Base-by-base conservation (phyloP, 2,797 vertebrate genomes). In the Erethizon dorsatum region DNA sequence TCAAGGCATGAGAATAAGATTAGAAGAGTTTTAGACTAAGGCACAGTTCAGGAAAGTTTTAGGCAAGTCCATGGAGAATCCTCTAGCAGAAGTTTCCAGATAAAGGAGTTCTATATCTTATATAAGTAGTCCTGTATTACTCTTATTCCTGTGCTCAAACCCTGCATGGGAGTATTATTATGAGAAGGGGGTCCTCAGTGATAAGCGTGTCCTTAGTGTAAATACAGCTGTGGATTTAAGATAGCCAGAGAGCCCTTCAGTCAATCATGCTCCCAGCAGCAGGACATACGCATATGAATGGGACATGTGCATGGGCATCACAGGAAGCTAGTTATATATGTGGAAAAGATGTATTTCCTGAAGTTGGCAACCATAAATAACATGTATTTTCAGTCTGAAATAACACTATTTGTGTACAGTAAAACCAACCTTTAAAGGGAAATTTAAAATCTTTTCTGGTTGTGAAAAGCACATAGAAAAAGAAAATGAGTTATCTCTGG, bases 361-460 rank as follows among this genome's bases (percentile, higher is more conserved):
- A 77, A 31, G 77, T 59, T 57, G 54, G 13, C 11, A 54, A 63
- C 50, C 18, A 75, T 31, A 83, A 92, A 80, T 79, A 83, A 77
- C 28, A 50, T 11, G 37, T 28, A 1, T 57, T 31, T 93, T 28
- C 20, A 65, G 12, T 41, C 28, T 79, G 56, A 95, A 87, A 45
- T 92, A 80, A 65, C 13, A 63, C 2, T 47, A 54, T 33, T 18
- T 67, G 5, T n/a, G 56, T 61, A 7, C 67, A 6, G 17, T 63
- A 57, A 83, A 87, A 89, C 50, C 26, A 90, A 75, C 13, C 63
- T 61, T 41, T 22, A 28, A 83, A 24, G 31, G 69, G 37, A 93
- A 94, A 88, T 47, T n/a, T 89, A 18, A 91, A 93, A 13, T 88
- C 20, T 73, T 91, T 83, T 6, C 41, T 83, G 17, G n/a, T 45